A percentile compares a stretch with the other conserved stretches of the same genome.
These are phyloP conservation scores for Manis javanica DNA, from an alignment of 2,797 vertebrate species.

Conservation along the genomic window DNA sequence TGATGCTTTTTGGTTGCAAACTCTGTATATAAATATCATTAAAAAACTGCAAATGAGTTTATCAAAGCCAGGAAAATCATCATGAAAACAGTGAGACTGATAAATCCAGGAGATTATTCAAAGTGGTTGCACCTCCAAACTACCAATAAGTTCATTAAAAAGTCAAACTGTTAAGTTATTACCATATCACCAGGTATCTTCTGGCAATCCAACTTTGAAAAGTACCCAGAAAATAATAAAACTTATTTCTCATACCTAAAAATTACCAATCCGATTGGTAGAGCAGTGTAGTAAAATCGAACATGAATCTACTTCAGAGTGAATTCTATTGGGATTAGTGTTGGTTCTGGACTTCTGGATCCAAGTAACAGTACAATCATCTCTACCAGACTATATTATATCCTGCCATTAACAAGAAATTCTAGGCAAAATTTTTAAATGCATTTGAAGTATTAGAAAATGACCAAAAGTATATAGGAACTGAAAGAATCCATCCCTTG, in stretches of 20 bases:
- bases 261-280: neutral
- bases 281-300: neutral
- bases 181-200: neutral
- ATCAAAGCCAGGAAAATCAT: neutral
- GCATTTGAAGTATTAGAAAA: neutral
- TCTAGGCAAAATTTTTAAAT: neutral
- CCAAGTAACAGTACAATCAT: neutral
- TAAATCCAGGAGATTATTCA: neutral
- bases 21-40: neutral
- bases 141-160: neutral
- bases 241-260: neutral
- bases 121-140: neutral
- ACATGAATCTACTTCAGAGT: neutral
- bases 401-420: neutral
- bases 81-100: neutral
- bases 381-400: neutral
- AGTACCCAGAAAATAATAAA: neutral
- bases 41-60: neutral
- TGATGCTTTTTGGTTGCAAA: neutral
- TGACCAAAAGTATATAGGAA: neutral
- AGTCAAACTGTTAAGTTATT: neutral
- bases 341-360: neutral
- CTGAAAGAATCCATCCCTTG: neutral
- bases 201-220: neutral
- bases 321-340: neutral